Conservation (phyloP, 2,113 vertebrate species). For the Anarhynchus alexandrinus region DNA sequence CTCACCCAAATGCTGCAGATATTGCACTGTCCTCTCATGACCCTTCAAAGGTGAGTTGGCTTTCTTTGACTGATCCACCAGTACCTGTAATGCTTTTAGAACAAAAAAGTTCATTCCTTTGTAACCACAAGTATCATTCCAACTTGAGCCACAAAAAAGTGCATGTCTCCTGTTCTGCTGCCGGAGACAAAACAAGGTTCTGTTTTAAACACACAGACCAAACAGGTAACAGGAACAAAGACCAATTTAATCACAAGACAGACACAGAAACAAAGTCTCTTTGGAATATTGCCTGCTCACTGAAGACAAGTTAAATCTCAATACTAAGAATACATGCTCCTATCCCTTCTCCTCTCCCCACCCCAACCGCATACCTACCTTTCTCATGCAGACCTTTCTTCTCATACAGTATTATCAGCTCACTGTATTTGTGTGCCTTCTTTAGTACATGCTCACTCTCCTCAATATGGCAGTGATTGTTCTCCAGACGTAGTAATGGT, state of each 20-base stretch:
- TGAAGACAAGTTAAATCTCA: not conserved
- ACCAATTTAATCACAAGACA: not conserved
- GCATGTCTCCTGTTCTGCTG: not conserved
- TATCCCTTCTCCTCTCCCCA: not conserved
- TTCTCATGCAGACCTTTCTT: conserved; percentile 98
- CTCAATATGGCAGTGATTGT: conserved; percentile 98
- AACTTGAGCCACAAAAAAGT: not conserved
- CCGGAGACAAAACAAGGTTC: not conserved
- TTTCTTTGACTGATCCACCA: conserved; percentile 97
- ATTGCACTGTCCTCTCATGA: conserved; percentile 96
- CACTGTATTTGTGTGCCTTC: conserved; percentile 97
- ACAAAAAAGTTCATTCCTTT: not conserved
- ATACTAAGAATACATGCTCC: not conserved
- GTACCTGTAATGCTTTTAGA: conserved; percentile 88
- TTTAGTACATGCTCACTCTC: conserved; percentile 97
- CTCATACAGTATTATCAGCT: conserved; percentile 98
- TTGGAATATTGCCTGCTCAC: not conserved
- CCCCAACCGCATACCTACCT: conserved; percentile 69
- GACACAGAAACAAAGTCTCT: not conserved
- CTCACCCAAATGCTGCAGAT: conserved; percentile 94
- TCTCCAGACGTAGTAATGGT: conserved; percentile 92
- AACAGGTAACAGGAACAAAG: not conserved
- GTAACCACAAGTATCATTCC: not conserved
- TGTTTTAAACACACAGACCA: not conserved
- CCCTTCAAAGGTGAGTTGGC: conserved; percentile 97